Conservation (phyloP, 1,140 invertebrate genomes). For the Drosophila carrolli region DNA sequence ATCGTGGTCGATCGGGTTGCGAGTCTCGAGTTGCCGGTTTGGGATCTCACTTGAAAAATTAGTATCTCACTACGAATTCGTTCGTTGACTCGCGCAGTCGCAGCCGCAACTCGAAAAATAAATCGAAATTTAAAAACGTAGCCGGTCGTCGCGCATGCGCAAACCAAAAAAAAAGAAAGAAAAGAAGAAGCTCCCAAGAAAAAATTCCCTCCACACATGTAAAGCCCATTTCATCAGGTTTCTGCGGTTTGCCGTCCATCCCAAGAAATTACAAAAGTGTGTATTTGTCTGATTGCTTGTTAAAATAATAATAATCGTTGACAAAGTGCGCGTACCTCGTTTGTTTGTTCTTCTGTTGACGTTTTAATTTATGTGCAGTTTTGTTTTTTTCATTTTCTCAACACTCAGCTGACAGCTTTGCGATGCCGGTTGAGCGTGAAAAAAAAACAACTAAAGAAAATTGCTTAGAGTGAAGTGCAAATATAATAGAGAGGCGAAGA, state of each 20-base stretch:
- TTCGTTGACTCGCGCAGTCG: constrained; percentile 76
- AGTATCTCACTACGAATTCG: constrained; percentile 77
- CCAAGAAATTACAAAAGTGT: constrained; percentile 52
- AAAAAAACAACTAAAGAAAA: constrained; percentile 30
- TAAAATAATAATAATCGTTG: constrained; percentile 54
- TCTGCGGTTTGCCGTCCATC: constrained; percentile 12
- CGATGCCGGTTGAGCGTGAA: constrained; percentile 38
- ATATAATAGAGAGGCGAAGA: constrained; percentile 14
- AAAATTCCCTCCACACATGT: constrained; percentile 18
- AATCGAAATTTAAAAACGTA: constrained; percentile 25
- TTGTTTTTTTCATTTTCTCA: constrained; percentile 31
- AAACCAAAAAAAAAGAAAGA: constrained; percentile 27
- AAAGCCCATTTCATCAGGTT: constrained; percentile 26
- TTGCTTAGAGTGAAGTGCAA: constrained; percentile 48
- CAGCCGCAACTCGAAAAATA: constrained; percentile 24
- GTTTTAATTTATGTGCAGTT: constrained; percentile 65
- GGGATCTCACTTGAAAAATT: constrained; percentile 14
- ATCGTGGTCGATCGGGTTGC: constrained; percentile 36
- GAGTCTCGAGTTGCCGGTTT: constrained; percentile 33
- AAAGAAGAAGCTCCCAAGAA: constrained; percentile 33
- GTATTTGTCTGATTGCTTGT: constrained; percentile 35
- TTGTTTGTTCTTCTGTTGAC: constrained; percentile 62
- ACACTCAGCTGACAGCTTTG: constrained; percentile 35
- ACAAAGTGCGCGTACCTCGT: constrained; percentile 47
- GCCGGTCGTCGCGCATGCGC: constrained; percentile 69